Evolutionary conservation across 2,797 vertebrate species (phyloP).

Genomic region (Gastrophryne carolinensis): DNA sequence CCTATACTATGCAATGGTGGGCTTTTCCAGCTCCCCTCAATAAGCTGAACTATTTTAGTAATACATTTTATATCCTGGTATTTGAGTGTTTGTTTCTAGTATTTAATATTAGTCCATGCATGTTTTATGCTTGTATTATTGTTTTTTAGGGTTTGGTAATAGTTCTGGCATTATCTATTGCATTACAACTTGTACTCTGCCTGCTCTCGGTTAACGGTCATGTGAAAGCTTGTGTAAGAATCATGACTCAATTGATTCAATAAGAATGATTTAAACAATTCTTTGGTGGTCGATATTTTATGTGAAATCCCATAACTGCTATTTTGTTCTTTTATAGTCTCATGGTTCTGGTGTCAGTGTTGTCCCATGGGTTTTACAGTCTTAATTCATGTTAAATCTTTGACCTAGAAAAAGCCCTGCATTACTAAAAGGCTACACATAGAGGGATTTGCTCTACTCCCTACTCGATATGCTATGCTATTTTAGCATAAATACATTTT

Average conservation of each 20-base stretch:
- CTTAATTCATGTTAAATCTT: conserved; percentile 39
- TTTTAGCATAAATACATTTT: conserved; percentile 50
- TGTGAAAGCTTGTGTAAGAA: neutral
- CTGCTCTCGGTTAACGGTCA: neutral
- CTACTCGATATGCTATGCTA: conserved; percentile 46
- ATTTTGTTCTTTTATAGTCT: conserved; percentile 19
- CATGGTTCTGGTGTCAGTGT: conserved; percentile 15
- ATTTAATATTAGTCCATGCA: too few relatives aligned
- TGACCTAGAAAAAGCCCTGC: conserved; percentile 31
- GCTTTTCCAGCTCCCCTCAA: too few relatives aligned
- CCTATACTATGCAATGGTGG: too few relatives aligned
- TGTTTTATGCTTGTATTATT: too few relatives aligned
- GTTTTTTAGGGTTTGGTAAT: too few relatives aligned
- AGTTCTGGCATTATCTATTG: too few relatives aligned
- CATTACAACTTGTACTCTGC: too few relatives aligned
- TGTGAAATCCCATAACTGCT: neutral
- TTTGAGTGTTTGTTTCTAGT: too few relatives aligned
- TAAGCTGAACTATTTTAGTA: too few relatives aligned
- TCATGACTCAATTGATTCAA: neutral
- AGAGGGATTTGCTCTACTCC: conserved; percentile 46
- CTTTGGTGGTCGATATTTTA: conserved; percentile 30
- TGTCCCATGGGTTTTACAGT: conserved; percentile 19
- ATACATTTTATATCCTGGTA: too few relatives aligned
- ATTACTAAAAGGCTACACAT: conserved; percentile 42
- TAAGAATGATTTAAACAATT: neutral